A percentile compares a stretch with the other conserved stretches of the same genome.
Conservation (phyloP, 2,888 invertebrate species). For the Hemaris fuciformis region DNA sequence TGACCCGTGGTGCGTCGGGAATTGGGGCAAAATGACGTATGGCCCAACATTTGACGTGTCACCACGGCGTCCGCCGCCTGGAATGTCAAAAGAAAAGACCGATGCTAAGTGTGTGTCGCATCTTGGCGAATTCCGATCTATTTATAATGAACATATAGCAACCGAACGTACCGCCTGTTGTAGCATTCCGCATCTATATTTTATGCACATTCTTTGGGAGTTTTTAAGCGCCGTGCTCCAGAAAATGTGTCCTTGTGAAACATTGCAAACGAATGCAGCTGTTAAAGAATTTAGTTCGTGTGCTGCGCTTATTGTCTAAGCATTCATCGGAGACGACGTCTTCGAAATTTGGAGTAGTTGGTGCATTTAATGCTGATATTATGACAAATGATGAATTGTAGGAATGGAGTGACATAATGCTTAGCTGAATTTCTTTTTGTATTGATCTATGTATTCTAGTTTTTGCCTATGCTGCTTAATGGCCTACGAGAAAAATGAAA, state of each 20-base stretch:
- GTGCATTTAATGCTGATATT: neutral
- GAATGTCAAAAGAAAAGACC: slow-evolving; percentile 9
- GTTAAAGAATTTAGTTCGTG: neutral
- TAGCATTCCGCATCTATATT: slow-evolving; percentile 13
- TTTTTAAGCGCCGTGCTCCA: slow-evolving; percentile 13
- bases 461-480: too few species aligned
- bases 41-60: neutral
- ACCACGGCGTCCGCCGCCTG: neutral
- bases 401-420: too few species aligned
- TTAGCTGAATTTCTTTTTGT: too few species aligned
- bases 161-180: slow-evolving; percentile 13
- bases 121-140: slow-evolving; percentile 19
- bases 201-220: slow-evolving; percentile 14
- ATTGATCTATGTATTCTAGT: too few species aligned
- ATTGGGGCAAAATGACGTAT: neutral
- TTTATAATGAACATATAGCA: slow-evolving; percentile 19
- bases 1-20: neutral
- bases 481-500: too few species aligned
- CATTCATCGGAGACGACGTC: neutral
- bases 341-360: neutral
- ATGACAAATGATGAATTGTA: too few species aligned
- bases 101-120: slow-evolving; percentile 13
- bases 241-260: slow-evolving; percentile 10
- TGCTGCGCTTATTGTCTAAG: neutral
- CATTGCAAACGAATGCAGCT: neutral